phyloP scores from a whole-genome alignment of 2,113 vertebrate genomes.

The Paedocypris sp. region DNA sequence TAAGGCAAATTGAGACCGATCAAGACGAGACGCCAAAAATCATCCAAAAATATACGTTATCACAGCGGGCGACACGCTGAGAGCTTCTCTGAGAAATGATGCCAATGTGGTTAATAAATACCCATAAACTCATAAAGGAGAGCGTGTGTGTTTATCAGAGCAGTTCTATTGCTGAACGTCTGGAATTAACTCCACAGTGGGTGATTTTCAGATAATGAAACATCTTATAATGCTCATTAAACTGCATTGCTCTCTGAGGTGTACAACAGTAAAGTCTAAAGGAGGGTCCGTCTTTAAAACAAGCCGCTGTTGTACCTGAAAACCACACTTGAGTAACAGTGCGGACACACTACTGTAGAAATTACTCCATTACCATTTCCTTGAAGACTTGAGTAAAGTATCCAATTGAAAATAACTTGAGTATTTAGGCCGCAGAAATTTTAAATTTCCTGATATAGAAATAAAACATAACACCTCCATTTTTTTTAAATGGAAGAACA shows the following conservation, averaged over 20 bases:
- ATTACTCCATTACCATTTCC: no score
- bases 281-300: constrained; percentile 1
- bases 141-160: constrained; percentile 4
- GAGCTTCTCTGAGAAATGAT: background rate
- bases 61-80: constrained; percentile 49
- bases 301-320: background rate
- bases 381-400: no score
- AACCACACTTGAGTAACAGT: no score
- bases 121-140: background rate
- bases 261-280: background rate
- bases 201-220: constrained; percentile 19
- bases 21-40: no score
- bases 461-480: no score
- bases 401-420: no score
- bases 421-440: no score
- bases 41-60: constrained; percentile 45
- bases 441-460: no score
- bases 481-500: no score
- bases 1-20: constrained; percentile 55
- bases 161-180: constrained; percentile 1
- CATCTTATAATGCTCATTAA: constrained; percentile 20
- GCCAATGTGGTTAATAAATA: background rate
- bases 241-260: constrained; percentile 12
- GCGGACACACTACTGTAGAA: no score
- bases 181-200: constrained; percentile 12